phyloP scores from a whole-genome alignment of 92 coral and sea anemone genomes.

The Porites divaricata region DNA sequence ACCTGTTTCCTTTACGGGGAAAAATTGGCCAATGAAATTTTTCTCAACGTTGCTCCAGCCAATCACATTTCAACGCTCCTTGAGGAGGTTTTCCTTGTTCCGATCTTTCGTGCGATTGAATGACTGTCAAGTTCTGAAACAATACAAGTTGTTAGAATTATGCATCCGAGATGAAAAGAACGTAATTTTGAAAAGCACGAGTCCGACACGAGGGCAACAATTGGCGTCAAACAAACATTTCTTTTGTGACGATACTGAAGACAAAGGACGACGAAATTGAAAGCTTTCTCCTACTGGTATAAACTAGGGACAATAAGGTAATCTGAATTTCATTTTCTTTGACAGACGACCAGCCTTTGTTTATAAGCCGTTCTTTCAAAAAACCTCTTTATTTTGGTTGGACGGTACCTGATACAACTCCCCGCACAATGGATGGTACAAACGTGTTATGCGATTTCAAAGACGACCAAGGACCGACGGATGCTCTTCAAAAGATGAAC shows the following conservation, averaged over 20 bases:
- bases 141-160: constrained; percentile 5
- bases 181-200: not conserved
- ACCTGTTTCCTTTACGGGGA: constrained; percentile 16
- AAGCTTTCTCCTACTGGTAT: constrained; percentile 11
- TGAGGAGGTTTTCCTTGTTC: not conserved
- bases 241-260: constrained; percentile 3
- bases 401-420: not conserved
- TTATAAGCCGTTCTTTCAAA: constrained; percentile 3
- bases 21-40: too few species aligned
- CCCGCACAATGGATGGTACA: constrained; percentile 54
- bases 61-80: not conserved
- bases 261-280: constrained; percentile 15
- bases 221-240: not conserved
- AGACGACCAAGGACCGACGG: constrained; percentile 74
- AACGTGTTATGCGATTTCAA: constrained; percentile 77
- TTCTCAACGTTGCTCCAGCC: not conserved
- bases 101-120: not conserved
- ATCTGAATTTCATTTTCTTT: constrained; percentile 50
- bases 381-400: constrained; percentile 2
- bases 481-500: constrained; percentile 75
- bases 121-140: constrained; percentile 13
- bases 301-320: constrained; percentile 9
- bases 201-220: constrained; percentile 32
- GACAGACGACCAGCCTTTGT: constrained; percentile 27
- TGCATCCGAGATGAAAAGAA: constrained; percentile 3